These are phyloP conservation scores for Sylvicola cinctus DNA, from an alignment of 2,888 invertebrate genomes.

Conservation along the genomic window DNA sequence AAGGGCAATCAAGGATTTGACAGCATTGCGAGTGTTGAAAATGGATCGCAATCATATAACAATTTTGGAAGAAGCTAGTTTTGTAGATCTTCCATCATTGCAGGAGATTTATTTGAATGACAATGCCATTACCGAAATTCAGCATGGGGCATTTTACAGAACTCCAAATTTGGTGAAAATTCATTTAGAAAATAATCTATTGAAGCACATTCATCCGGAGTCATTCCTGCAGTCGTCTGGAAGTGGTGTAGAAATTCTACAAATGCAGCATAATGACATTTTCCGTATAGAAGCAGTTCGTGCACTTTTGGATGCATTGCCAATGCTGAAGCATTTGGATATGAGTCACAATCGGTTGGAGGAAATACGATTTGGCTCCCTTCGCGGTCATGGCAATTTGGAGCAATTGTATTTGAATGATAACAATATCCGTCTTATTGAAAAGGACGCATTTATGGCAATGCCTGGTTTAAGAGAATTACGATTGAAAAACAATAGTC, in stretches of 20 bases:
- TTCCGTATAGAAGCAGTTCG: constrained; percentile 52
- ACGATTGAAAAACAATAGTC: constrained; percentile 62
- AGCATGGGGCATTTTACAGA: constrained; percentile 62
- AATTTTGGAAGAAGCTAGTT: constrained; percentile 51
- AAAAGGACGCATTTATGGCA: constrained; percentile 58
- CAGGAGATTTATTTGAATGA: constrained; percentile 44
- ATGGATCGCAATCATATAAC: constrained; percentile 52
- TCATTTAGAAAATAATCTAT: constrained; percentile 55
- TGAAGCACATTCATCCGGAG: constrained; percentile 59
- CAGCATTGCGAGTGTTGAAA: constrained; percentile 44
- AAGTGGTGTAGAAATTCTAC: constrained; percentile 56
- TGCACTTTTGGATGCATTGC: constrained; percentile 54
- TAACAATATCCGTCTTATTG: constrained; percentile 52
- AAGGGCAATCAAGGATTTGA: constrained; percentile 51
- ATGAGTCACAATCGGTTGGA: constrained; percentile 56
- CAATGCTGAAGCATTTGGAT: constrained; percentile 56
- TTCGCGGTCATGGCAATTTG: constrained; percentile 59
- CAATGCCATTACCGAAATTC: constrained; percentile 53
- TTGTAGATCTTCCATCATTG: constrained; percentile 53
- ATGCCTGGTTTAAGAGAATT: constrained; percentile 70
- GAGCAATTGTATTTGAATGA: constrained; percentile 64
- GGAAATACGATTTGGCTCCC: constrained; percentile 55
- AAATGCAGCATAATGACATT: constrained; percentile 55
- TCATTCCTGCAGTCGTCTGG: constrained; percentile 56
- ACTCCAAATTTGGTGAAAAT: constrained; percentile 50